A percentile compares a stretch with the other conserved stretches of the same genome.
Conservation (phyloP, 2,113 vertebrate species). For the Gadus chalcogrammus region DNA sequence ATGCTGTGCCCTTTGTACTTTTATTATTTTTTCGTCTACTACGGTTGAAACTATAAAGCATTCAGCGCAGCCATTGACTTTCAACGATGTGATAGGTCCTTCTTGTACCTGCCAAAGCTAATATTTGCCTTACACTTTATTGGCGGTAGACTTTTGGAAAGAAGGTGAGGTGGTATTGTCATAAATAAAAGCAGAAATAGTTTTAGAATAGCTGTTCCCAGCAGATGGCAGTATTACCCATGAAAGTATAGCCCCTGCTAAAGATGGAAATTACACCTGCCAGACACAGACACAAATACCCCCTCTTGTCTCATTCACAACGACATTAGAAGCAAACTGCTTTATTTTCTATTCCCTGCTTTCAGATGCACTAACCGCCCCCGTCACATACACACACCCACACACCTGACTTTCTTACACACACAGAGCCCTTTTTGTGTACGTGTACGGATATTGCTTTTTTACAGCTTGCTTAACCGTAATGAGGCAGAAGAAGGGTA, state of each 20-base stretch:
- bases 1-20: constrained; percentile 29
- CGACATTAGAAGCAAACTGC: constrained; percentile 20
- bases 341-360: not conserved
- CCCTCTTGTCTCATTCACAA: not conserved
- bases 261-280: too few species aligned
- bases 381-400: constrained; percentile 3
- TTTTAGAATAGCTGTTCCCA: constrained; percentile 32
- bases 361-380: not conserved
- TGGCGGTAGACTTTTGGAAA: constrained; percentile 61
- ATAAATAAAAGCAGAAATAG: constrained; percentile 30
- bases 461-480: constrained; percentile 32
- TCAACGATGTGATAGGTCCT: constrained; percentile 64
- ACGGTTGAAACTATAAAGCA: constrained; percentile 77
- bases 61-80: constrained; percentile 69
- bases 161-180: constrained; percentile 24
- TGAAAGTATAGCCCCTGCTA: constrained; percentile 21
- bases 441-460: constrained; percentile 12
- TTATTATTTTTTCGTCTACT: constrained; percentile 58
- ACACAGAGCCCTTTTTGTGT: constrained; percentile 1
- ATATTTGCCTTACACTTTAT: constrained; percentile 81
- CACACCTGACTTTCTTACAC: not conserved
- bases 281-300: not conserved
- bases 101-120: constrained; percentile 76
- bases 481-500: constrained; percentile 20
- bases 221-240: constrained; percentile 60